A percentile compares a stretch with the other conserved stretches of the same genome.
Conservation (phyloP, 1,140 invertebrate species). For the Drosophila jambulina region DNA sequence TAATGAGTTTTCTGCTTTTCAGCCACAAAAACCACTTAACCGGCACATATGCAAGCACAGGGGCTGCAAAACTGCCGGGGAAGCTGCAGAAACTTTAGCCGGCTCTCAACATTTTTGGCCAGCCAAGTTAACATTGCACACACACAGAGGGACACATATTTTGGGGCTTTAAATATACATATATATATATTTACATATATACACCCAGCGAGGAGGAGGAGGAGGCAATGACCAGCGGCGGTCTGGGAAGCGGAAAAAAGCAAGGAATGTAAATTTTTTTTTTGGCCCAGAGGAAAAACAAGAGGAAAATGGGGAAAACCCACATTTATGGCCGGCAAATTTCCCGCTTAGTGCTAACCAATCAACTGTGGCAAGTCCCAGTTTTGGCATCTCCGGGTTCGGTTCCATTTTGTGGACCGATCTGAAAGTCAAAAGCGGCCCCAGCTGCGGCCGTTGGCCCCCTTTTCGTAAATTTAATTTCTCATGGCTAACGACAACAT, state of each 20-base stretch:
- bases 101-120: slow-evolving; percentile 59
- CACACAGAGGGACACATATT: slow-evolving; percentile 1
- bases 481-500: slow-evolving; percentile 40
- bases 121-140: slow-evolving; percentile 58
- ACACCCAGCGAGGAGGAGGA: background rate
- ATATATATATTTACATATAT: slow-evolving; percentile 9
- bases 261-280: slow-evolving; percentile 46
- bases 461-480: slow-evolving; percentile 45
- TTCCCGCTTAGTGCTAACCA: slow-evolving; percentile 73
- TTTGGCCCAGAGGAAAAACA: slow-evolving; percentile 16
- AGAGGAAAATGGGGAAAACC: slow-evolving; percentile 19
- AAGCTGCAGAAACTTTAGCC: slow-evolving; percentile 62
- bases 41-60: slow-evolving; percentile 68
- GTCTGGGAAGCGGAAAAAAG: slow-evolving; percentile 7
- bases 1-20: slow-evolving; percentile 79
- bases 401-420: slow-evolving; percentile 19
- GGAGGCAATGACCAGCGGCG: slow-evolving; percentile 27
- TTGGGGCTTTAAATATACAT: slow-evolving; percentile 16
- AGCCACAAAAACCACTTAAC: slow-evolving; percentile 77
- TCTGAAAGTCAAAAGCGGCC: background rate
- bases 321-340: slow-evolving; percentile 73
- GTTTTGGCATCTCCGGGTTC: background rate
- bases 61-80: slow-evolving; percentile 17
- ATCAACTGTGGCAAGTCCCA: slow-evolving; percentile 62
- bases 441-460: slow-evolving; percentile 10